Evolutionary conservation across 1,140 invertebrate genomes (phyloP), one percentile per base, ranked within the genome.

Genomic region (Aethina tumida): DNA sequence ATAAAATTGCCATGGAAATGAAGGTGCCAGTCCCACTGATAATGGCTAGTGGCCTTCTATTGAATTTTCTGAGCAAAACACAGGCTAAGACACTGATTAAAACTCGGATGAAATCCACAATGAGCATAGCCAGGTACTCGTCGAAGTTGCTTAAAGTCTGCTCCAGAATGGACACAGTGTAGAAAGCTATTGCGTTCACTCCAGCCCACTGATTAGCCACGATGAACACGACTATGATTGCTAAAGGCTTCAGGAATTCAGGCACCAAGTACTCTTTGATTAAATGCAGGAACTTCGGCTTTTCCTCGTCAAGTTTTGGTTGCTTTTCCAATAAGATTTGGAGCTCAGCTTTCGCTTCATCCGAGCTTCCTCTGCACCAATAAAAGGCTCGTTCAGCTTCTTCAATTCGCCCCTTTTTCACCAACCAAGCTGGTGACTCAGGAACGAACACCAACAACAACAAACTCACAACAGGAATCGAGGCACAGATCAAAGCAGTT

Each of bases 371-470:
- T 56, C 71, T 57, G 12, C 71, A 55, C 53, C 55, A 55, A 5
- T 39, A 38, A 35, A 70, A 78, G 0, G 67, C 53, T 37, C 63
- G 57, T 2, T 63, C 46, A 1, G 73, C 75, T 20, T 67, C 56
- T 36, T 69, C 60, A 2, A 63, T 52, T 39, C 63, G 52, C 10
- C 69, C 69, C 47, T 71, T 69, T 3, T 68, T 64, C 0, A 73
- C 65, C 26, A 81, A 56, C 78, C 79, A 86, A 1, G 72, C 66
- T 1, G 83, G 82, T 35, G 80, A 81, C 58, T 87, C 83, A 0
- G 79, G 79, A 2, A 75, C 62, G 10, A 74, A 65, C 12, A 59
- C 55, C 20, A 73, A 44, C 2, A 71, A 37, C 2, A 66, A 16
- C 13, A 66, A 65, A 19, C 63, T 58, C 9, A 70, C 6, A 10